Conservation (phyloP, 2,113 vertebrate species). For the Bos javanicus region DNA sequence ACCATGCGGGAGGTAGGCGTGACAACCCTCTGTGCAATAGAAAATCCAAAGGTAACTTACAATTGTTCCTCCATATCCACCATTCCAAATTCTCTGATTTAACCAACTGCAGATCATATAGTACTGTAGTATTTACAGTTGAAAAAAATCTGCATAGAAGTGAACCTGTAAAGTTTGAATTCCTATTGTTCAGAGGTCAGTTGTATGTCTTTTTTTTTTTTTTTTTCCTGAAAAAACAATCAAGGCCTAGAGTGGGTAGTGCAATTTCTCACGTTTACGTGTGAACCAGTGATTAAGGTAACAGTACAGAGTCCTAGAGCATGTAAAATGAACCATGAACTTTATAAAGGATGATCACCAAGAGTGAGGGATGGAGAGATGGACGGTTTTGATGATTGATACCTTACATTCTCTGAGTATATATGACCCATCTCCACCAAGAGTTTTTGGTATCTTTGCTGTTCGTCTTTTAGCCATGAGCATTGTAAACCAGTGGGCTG, state of each 20-base stretch:
- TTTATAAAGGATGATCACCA: background rate
- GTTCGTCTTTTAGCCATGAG: background rate
- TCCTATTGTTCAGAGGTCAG: background rate
- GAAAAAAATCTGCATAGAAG: background rate
- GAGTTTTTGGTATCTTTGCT: background rate
- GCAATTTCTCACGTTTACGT: background rate
- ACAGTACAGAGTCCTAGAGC: background rate
- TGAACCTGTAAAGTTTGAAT: background rate
- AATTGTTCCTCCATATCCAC: background rate
- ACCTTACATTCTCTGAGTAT: background rate
- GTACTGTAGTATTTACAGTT: background rate
- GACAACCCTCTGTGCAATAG: background rate
- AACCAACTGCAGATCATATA: background rate
- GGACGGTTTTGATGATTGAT: background rate
- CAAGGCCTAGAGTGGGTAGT: background rate
- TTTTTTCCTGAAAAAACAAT: background rate
- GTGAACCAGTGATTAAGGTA: background rate
- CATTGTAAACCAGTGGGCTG: background rate
- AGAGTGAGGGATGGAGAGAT: background rate
- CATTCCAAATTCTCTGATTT: background rate
- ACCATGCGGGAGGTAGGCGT: rapidly evolving
- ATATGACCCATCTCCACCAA: background rate
- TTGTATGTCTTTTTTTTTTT: background rate
- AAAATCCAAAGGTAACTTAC: background rate
- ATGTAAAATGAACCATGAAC: background rate